phyloP scores from a whole-genome alignment of 2,888 invertebrate species.

The Tipula helvola region DNA sequence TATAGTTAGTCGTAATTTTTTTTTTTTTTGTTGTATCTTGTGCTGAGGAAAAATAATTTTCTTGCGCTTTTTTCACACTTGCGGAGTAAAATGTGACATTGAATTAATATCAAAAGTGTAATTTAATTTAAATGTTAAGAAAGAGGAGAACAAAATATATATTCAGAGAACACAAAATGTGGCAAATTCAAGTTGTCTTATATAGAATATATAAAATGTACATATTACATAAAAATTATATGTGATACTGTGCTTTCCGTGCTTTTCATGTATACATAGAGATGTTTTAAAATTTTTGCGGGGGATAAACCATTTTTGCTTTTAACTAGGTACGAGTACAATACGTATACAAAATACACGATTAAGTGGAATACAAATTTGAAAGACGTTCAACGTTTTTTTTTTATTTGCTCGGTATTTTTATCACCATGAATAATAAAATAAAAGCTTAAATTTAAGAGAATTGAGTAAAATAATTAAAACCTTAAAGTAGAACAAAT shows the following conservation, averaged over 20 bases:
- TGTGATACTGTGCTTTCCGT: neutral
- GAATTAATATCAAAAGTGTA: neutral
- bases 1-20: too few species aligned
- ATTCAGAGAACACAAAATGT: neutral
- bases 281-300: neutral
- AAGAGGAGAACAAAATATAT: neutral
- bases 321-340: neutral
- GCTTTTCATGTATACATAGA: neutral
- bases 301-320: neutral
- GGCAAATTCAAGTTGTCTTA: neutral
- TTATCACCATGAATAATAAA: neutral
- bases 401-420: neutral
- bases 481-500: neutral
- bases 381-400: neutral
- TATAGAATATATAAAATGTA: neutral
- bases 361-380: neutral
- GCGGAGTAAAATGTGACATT: neutral
- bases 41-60: neutral
- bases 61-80: neutral
- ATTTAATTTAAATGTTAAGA: neutral
- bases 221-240: neutral
- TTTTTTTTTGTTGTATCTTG: too few species aligned
- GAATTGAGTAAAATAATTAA: neutral
- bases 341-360: too few species aligned
- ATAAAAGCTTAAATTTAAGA: neutral